Conservation (phyloP, 2,888 invertebrate genomes). For the Drosophila austrosaltans region DNA sequence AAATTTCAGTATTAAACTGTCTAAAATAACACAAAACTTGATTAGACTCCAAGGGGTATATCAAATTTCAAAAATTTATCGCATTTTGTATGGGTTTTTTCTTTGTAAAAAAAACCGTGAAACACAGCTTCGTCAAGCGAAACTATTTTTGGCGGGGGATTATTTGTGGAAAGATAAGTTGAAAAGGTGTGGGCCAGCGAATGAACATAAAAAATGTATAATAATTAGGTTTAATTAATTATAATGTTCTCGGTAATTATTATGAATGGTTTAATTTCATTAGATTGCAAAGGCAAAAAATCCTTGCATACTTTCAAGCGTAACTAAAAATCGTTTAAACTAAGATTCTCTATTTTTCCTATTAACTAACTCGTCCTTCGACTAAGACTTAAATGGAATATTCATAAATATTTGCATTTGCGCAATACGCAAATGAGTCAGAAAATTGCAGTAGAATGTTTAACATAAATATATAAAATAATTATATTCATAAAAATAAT, state of each 20-base stretch:
- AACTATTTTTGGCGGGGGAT: not conserved
- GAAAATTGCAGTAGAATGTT: constrained; percentile 15
- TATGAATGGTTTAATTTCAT: not conserved
- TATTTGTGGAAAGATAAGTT: constrained; percentile 3
- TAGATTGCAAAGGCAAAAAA: not conserved
- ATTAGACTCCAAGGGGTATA: not conserved
- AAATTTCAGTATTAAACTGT: too few relatives aligned
- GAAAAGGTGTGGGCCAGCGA: not conserved
- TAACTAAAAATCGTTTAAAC: not conserved
- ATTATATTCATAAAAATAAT: constrained; percentile 1
- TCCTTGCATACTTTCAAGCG: constrained; percentile 11
- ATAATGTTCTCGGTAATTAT: not conserved
- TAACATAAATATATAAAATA: not conserved
- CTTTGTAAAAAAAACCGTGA: not conserved
- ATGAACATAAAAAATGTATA: not conserved
- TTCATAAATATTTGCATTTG: constrained; percentile 10
- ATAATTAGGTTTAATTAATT: not conserved
- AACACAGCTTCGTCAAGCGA: not conserved
- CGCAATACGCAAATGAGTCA: constrained; percentile 48
- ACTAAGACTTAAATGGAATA: not conserved
- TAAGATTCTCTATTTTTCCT: too few relatives aligned
- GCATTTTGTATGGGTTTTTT: not conserved
- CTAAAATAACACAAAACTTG: not conserved
- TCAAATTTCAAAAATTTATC: not conserved
- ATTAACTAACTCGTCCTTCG: not conserved